Percentiles rank a stretch among this genome's conserved stretches.
phyloP scores from a whole-genome alignment of 2,113 vertebrate genomes.

The Stigmatopora argus region DNA sequence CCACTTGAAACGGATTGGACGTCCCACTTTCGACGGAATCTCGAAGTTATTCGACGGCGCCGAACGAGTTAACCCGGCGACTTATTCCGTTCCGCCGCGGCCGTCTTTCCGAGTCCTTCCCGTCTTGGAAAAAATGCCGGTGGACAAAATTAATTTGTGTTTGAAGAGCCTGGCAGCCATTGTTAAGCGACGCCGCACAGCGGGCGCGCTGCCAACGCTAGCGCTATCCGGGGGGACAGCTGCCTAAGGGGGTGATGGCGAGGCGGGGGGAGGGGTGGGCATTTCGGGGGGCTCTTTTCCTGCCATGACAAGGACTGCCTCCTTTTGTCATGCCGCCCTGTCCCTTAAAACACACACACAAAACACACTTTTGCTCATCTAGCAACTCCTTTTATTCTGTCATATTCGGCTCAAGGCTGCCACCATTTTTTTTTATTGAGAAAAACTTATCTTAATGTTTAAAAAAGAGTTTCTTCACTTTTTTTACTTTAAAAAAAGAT shows the following conservation, averaged over 20 bases:
- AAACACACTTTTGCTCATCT: no score
- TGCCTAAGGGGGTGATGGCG: background rate
- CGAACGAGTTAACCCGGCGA: no score
- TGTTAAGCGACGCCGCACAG: constrained; percentile 18
- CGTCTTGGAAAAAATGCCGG: background rate
- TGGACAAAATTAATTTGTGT: constrained; percentile 6
- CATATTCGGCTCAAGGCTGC: no score
- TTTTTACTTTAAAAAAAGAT: no score
- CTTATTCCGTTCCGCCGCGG: background rate
- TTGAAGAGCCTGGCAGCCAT: constrained; percentile 1
- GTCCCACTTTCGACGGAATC: no score
- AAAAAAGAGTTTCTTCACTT: no score
- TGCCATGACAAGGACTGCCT: constrained; percentile 24
- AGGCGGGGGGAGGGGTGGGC: background rate
- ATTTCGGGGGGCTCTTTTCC: background rate
- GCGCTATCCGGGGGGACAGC: constrained; percentile 13
- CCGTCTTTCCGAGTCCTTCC: background rate
- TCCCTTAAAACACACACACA: background rate
- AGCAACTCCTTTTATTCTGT: no score
- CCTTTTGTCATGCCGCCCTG: constrained; percentile 30
- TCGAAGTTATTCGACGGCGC: no score
- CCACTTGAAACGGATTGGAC: no score
- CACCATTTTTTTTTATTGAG: no score
- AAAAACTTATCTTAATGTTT: no score
- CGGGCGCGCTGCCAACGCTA: constrained; percentile 15